phyloP scores from a whole-genome alignment of 2,888 invertebrate species.

The Adelognathus sp. region DNA sequence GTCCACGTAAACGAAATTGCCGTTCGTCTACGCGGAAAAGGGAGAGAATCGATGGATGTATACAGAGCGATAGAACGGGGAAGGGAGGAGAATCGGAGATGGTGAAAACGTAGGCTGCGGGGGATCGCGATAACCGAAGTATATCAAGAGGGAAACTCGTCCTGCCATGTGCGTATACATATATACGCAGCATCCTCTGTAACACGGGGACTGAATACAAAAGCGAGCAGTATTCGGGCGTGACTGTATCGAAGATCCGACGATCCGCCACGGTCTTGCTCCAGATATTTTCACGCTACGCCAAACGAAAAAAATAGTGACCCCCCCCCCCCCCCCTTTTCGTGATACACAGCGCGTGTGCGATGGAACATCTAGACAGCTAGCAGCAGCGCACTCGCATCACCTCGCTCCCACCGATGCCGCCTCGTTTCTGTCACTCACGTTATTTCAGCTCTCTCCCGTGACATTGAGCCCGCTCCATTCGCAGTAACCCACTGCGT shows the following conservation, averaged over 20 bases:
- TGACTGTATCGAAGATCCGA: conserved; percentile 69
- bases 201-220: conserved; percentile 63
- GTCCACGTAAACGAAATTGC: conserved; percentile 80
- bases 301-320: conserved; percentile 71
- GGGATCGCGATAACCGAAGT: conserved; percentile 25
- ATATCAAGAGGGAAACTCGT: conserved; percentile 31
- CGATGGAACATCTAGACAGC: conserved; percentile 1
- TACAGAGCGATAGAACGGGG: neutral
- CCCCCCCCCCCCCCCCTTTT: conserved; percentile 60
- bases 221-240: conserved; percentile 73
- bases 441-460: conserved; percentile 27
- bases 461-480: conserved; percentile 2
- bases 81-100: neutral
- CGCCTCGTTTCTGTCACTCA: conserved; percentile 19
- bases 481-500: conserved; percentile 14
- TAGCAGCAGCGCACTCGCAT: conserved; percentile 7
- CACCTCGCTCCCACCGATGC: conserved; percentile 29
- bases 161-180: conserved; percentile 7
- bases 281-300: conserved; percentile 73
- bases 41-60: conserved; percentile 30
- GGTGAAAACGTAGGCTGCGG: neutral
- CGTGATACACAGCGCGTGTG: conserved; percentile 5
- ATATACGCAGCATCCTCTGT: conserved; percentile 43
- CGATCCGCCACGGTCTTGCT: conserved; percentile 75
- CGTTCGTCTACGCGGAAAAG: conserved; percentile 68